Evolutionary conservation across 2,797 vertebrate genomes (phyloP).

Genomic region (Eulemur rubriventer): DNA sequence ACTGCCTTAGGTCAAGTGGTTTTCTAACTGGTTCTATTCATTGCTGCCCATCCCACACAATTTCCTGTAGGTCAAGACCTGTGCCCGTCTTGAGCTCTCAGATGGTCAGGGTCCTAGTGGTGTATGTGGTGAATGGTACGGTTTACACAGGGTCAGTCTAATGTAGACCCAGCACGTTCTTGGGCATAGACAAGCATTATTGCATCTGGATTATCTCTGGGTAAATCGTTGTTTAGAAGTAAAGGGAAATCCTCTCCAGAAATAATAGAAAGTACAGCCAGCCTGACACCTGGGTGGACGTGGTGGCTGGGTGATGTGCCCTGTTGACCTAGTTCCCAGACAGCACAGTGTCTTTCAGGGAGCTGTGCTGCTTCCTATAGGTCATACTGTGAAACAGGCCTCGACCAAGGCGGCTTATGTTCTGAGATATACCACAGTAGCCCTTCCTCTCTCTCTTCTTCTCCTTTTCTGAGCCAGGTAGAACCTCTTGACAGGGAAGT

Average conservation of each 20-base stretch:
- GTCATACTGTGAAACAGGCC: not conserved
- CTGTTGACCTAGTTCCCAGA: not conserved
- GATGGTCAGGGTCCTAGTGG: not conserved
- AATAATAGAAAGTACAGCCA: not conserved
- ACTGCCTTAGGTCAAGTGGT: not conserved
- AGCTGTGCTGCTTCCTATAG: not conserved
- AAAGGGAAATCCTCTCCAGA: conserved; percentile 18
- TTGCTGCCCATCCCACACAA: not conserved
- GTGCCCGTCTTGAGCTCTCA: not conserved
- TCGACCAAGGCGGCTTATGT: not conserved
- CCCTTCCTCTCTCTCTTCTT: not conserved
- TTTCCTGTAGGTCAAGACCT: not conserved
- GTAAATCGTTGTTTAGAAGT: not conserved
- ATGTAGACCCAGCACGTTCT: not conserved
- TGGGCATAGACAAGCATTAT: not conserved
- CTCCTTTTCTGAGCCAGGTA: not conserved
- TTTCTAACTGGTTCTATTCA: not conserved
- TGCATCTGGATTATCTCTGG: not conserved
- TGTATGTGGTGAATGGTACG: not conserved
- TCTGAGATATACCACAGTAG: not conserved
- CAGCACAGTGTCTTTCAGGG: not conserved
- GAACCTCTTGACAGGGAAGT: not conserved
- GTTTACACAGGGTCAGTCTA: not conserved
- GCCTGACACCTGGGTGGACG: not conserved
- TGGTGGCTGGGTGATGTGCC: not conserved